Evolutionary conservation across 2,113 vertebrate species (phyloP).

Genomic region (Eudorcas thomsonii): DNA sequence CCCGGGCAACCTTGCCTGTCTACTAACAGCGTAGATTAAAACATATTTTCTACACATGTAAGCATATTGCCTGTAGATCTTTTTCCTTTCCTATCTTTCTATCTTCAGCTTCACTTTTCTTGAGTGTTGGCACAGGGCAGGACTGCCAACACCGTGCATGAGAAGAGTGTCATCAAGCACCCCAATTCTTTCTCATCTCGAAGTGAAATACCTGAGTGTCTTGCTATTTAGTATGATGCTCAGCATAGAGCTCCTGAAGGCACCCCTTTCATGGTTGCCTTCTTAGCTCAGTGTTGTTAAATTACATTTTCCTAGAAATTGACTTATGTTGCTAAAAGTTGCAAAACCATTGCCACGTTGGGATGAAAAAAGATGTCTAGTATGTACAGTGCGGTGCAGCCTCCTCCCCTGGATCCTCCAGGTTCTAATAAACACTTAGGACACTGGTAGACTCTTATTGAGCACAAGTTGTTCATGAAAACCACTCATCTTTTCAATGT

Average conservation of each 20-base stretch:
- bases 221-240: background rate
- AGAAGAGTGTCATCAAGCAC: background rate
- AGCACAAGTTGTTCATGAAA: background rate
- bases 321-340: background rate
- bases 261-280: background rate
- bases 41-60: background rate
- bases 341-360: background rate
- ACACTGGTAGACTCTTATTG: background rate
- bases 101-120: background rate
- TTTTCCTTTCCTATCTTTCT: background rate
- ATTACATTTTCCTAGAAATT: conserved; percentile 5
- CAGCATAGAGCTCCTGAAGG: background rate
- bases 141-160: background rate
- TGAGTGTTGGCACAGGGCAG: background rate
- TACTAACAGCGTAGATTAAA: background rate
- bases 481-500: conserved; percentile 1
- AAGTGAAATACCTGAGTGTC: background rate
- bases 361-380: background rate
- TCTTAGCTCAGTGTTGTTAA: background rate
- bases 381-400: background rate
- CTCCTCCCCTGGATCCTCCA: background rate
- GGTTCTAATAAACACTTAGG: background rate
- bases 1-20: background rate
- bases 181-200: background rate
- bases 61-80: background rate